These are phyloP conservation scores for Siphonodentalium dalli DNA, from an alignment of 2,888 invertebrate genomes.

Conservation along the genomic window DNA sequence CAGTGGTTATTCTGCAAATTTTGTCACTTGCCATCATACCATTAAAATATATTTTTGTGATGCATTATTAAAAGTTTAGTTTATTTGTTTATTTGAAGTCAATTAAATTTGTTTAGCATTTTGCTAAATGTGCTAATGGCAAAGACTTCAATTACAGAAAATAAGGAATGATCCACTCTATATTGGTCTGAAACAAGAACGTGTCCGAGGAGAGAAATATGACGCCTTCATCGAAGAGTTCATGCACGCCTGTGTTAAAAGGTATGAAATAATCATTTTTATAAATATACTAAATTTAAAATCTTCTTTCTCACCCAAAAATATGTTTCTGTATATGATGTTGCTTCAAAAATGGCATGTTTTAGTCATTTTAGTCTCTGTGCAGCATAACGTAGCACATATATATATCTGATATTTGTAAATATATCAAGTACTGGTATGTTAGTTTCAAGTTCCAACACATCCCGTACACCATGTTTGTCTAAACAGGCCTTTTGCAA, in stretches of 20 bases:
- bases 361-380: no score
- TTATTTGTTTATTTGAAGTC: neutral
- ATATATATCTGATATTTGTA: no score
- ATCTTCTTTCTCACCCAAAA: neutral
- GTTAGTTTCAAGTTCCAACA: no score
- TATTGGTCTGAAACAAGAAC: conserved; percentile 86
- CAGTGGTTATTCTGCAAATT: no score
- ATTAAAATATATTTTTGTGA: no score
- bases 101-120: neutral
- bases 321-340: neutral
- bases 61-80: neutral
- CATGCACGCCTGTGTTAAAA: conserved; percentile 84
- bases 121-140: neutral
- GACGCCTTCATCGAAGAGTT: conserved; percentile 97
- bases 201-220: conserved; percentile 84
- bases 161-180: conserved; percentile 92
- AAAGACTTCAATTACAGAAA: conserved; percentile 68
- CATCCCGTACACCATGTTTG: no score
- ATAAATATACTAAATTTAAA: neutral
- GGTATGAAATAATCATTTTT: conserved; percentile 41
- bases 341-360: no score
- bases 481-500: no score
- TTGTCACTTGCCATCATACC: no score
- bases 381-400: no score
- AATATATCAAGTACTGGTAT: no score